Evolutionary conservation across 2,888 invertebrate species (phyloP).

Genomic region (Diplazon laetatorius): DNA sequence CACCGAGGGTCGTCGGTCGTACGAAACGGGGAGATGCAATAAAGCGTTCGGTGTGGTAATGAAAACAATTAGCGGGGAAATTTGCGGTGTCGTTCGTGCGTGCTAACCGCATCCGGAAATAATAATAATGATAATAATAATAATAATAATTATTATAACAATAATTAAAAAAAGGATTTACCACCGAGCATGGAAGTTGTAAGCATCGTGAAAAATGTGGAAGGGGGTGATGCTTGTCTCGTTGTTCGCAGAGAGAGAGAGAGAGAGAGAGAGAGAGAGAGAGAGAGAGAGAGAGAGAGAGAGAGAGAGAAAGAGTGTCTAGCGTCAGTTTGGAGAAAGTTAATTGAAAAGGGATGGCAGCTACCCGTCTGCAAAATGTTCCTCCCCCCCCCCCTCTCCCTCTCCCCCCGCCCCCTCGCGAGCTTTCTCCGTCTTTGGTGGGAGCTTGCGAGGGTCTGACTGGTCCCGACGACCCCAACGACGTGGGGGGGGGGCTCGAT

Average conservation of each 20-base stretch:
- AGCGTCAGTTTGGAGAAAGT: slow-evolving; percentile 69
- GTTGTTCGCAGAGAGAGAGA: too few relatives aligned
- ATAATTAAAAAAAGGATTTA: slow-evolving; percentile 26
- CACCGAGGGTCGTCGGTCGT: neutral
- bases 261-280: too few relatives aligned
- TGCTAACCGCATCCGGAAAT: slow-evolving; percentile 59
- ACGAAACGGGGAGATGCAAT: slow-evolving; percentile 1
- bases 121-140: too few relatives aligned
- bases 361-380: neutral
- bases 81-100: slow-evolving; percentile 69
- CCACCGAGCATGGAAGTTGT: neutral
- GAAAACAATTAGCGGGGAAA: slow-evolving; percentile 67
- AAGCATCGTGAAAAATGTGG: too few relatives aligned
- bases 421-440: neutral
- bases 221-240: slow-evolving; percentile 7
- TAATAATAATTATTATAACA: too few relatives aligned
- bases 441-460: too few relatives aligned
- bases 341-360: slow-evolving; percentile 72
- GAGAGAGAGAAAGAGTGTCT: too few relatives aligned
- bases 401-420: too few relatives aligned
- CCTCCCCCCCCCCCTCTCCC: slow-evolving; percentile 17
- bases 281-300: too few relatives aligned
- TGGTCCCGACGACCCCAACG: slow-evolving; percentile 5
- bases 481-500: slow-evolving; percentile 57
- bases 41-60: slow-evolving; percentile 40